phyloP scores from a whole-genome alignment of 2,113 vertebrate species.

The Sigmodon hispidus region DNA sequence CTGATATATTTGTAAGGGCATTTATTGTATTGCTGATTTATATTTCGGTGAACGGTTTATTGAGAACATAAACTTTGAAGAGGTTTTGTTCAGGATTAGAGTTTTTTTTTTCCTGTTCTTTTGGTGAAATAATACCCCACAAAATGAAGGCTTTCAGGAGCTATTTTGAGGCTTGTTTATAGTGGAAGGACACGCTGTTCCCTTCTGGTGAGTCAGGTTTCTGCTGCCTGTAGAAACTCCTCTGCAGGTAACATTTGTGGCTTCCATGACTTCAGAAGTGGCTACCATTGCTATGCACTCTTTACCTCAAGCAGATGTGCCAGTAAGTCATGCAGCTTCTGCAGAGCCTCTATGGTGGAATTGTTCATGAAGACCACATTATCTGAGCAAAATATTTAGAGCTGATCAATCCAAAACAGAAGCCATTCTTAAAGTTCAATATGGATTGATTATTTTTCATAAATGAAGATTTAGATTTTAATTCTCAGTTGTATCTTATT shows the following conservation, averaged over 20 bases:
- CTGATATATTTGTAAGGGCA: slow-evolving; percentile 88
- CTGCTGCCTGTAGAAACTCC: slow-evolving; percentile 42
- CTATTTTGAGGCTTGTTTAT: slow-evolving; percentile 82
- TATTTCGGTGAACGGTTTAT: slow-evolving; percentile 88
- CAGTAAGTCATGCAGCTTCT: not conserved
- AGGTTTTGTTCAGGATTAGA: slow-evolving; percentile 86
- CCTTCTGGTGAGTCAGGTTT: slow-evolving; percentile 20
- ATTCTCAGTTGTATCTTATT: not conserved
- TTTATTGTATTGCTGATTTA: slow-evolving; percentile 88
- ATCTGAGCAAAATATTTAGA: slow-evolving; percentile 52
- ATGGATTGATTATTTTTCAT: not conserved
- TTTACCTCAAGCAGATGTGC: slow-evolving; percentile 39
- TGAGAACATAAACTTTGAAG: slow-evolving; percentile 86
- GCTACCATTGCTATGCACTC: slow-evolving; percentile 65
- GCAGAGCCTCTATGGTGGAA: slow-evolving; percentile 3
- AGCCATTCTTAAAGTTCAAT: slow-evolving; percentile 33
- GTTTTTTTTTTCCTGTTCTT: slow-evolving; percentile 78
- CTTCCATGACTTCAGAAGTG: slow-evolving; percentile 68
- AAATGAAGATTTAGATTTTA: slow-evolving; percentile 54
- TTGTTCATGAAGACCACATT: not conserved
- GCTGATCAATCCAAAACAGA: slow-evolving; percentile 7
- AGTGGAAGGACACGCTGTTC: slow-evolving; percentile 59
- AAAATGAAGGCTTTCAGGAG: slow-evolving; percentile 80
- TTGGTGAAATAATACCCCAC: slow-evolving; percentile 81
- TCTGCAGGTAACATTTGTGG: slow-evolving; percentile 62